phyloP scores from a whole-genome alignment of 2,888 invertebrate species.

The Dicycla oo region DNA sequence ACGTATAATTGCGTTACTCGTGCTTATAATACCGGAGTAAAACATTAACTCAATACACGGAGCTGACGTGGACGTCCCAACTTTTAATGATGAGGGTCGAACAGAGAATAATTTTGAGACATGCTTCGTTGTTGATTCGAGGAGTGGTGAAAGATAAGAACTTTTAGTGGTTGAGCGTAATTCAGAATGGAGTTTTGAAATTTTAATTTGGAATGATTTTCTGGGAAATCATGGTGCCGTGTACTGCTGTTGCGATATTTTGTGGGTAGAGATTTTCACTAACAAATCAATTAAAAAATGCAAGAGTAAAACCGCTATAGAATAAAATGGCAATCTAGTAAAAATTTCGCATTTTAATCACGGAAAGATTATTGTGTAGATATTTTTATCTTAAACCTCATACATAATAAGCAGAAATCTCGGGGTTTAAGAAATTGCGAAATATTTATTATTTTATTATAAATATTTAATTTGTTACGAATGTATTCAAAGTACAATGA shows the following conservation, averaged over 20 bases:
- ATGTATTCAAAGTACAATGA: too few species aligned
- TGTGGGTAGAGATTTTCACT: too few species aligned
- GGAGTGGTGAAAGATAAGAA: slow-evolving; percentile 14
- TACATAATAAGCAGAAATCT: too few species aligned
- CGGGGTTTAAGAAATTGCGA: too few species aligned
- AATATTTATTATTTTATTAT: too few species aligned
- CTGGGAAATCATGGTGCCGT: not conserved
- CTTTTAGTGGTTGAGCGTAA: slow-evolving; percentile 23
- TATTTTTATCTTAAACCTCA: not conserved
- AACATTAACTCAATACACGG: slow-evolving; percentile 70
- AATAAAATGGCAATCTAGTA: not conserved
- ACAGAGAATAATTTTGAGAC: slow-evolving; percentile 69
- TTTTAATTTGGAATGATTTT: slow-evolving; percentile 18
- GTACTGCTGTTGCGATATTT: not conserved
- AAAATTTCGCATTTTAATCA: not conserved
- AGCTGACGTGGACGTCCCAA: slow-evolving; percentile 72
- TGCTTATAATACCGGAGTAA: slow-evolving; percentile 60
- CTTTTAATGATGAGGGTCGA: slow-evolving; percentile 82
- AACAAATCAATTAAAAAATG: too few species aligned
- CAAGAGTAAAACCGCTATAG: too few species aligned
- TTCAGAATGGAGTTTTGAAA: slow-evolving; percentile 6
- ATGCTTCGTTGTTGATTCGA: slow-evolving; percentile 63
- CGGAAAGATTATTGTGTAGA: not conserved
- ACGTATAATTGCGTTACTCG: slow-evolving; percentile 41
- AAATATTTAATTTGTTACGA: too few species aligned